Conservation (phyloP, 1,140 invertebrate genomes). For the Coptotermes formosanus region DNA sequence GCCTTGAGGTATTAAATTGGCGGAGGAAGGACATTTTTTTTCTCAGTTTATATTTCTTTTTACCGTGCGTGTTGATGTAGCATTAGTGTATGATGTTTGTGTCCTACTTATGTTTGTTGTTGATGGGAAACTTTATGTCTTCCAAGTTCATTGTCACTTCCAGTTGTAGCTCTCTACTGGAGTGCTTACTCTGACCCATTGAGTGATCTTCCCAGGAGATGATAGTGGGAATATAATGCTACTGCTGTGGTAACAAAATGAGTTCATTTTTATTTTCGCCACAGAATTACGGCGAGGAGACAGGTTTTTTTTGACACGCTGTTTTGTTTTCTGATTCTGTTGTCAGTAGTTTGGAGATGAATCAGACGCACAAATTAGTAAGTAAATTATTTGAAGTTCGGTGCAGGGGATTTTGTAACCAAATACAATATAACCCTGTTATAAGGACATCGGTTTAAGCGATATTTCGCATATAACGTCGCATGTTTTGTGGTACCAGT, state of each 20-base stretch:
- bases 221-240: neutral
- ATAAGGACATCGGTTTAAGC: no score
- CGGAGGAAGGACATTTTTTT: neutral
- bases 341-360: neutral
- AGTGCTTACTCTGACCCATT: no score
- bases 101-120: neutral
- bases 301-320: neutral
- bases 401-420: no score
- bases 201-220: neutral
- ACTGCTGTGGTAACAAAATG: neutral
- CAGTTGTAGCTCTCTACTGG: neutral
- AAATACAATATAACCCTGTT: no score
- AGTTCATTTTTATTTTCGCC: neutral
- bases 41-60: neutral
- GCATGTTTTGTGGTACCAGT: no score
- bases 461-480: no score
- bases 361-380: neutral
- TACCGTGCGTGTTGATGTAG: neutral
- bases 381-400: no score
- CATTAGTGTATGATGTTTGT: neutral
- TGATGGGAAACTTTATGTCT: neutral
- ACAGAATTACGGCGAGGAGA: neutral
- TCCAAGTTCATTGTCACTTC: slow-evolving; percentile 6
- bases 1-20: neutral
- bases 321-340: neutral